Percentiles rank a stretch among this genome's conserved stretches.
These are phyloP conservation scores for Cephalopterus ornatus DNA, from an alignment of 2,113 vertebrate species.

Conservation along the genomic window DNA sequence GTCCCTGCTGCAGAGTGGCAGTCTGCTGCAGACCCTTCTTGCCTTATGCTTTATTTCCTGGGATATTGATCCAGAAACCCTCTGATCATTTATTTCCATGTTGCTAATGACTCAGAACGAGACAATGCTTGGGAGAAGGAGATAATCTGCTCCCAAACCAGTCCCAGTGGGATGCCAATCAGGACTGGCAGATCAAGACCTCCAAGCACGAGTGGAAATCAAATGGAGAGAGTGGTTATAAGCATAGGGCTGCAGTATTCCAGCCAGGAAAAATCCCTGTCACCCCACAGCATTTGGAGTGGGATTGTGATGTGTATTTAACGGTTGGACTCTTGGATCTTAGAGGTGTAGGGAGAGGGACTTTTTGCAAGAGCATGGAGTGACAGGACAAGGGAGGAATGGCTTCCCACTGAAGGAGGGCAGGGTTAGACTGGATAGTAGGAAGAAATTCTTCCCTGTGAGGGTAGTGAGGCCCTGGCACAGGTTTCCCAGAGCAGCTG, in stretches of 20 bases:
- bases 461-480: background rate
- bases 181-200: background rate
- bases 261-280: background rate
- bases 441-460: background rate
- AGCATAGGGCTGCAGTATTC: background rate
- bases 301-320: background rate
- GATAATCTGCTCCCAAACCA: background rate
- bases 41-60: background rate
- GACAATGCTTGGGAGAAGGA: accelerated
- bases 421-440: background rate
- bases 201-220: background rate
- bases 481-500: background rate
- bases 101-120: background rate
- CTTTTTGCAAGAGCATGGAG: background rate
- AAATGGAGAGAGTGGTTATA: background rate
- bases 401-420: background rate
- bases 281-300: accelerated
- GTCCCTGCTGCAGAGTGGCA: background rate
- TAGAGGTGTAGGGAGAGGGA: background rate
- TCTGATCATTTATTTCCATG: background rate
- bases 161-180: accelerated
- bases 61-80: background rate
- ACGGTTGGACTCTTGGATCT: background rate
- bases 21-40: background rate
- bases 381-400: background rate